Conservation (phyloP, 2,113 vertebrate species). For the Toxostoma redivivum region DNA sequence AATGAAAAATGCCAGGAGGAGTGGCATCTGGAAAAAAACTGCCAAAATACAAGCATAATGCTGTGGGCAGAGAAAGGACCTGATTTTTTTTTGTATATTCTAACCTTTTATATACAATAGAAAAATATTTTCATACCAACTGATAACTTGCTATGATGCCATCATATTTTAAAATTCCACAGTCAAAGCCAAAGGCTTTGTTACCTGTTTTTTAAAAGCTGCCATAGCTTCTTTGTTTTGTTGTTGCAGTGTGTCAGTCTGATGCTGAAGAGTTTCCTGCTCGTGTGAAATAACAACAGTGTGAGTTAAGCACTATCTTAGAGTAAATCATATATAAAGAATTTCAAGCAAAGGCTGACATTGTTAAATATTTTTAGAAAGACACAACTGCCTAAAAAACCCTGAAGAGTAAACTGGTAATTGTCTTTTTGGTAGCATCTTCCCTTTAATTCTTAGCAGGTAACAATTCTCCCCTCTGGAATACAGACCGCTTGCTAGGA, state of each 20-base stretch:
- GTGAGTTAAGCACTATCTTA: neutral
- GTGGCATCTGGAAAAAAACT: neutral
- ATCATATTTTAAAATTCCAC: neutral
- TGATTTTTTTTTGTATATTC: neutral
- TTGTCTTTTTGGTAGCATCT: neutral
- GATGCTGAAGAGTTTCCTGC: conserved; percentile 80
- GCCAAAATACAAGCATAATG: neutral
- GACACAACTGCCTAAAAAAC: neutral
- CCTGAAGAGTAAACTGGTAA: neutral
- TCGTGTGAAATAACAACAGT: neutral
- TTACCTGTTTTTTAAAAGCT: conserved; percentile 86
- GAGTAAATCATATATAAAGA: neutral
- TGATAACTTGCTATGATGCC: neutral
- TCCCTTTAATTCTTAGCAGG: neutral
- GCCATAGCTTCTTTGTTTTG: conserved; percentile 80
- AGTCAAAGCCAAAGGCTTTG: neutral
- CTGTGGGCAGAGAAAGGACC: neutral
- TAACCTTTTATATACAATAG: neutral
- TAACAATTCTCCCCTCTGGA: neutral
- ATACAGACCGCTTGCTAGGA: neutral
- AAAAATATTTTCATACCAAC: neutral
- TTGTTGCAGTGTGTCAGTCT: conserved; percentile 70
- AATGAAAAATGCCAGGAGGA: neutral
- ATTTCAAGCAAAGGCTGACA: neutral
- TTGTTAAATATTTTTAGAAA: neutral